Base-by-base conservation (phyloP, 2,797 vertebrate species). In the Danionella dracula region DNA sequence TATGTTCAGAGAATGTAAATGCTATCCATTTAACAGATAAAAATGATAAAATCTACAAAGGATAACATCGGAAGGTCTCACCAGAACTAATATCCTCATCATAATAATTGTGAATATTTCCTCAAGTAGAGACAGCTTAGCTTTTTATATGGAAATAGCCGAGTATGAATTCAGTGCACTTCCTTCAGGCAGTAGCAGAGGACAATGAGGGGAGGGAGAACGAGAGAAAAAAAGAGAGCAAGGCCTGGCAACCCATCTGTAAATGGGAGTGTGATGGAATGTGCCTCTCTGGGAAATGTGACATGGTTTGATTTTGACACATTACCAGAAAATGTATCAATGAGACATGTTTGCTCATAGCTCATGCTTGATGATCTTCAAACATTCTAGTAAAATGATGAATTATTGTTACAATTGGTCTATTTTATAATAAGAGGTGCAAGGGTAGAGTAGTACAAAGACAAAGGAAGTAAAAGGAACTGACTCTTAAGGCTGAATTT, bases 101-200 rank as follows among this genome's bases (percentile, higher is more conserved):
- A 85, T 79, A 79, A 78, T 88, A 79, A 81, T 76, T 83, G 82
- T 35, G 68, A 69, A 82, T 78, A 75, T 82, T 85, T 87, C 76
- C 11, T 81, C 76, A 76, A 79, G 73, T 76, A 75, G 71, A 76
- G 72, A 44, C 62, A 78, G 68, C 63, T 31, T 17, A 83, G 76
- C 78, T 86, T 76, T 82, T 84, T 59, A 86, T 82, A 84, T 67
- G 62, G 81, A 89, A 88, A 86, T 83, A 70, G 48, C 38, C 40
- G 51, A 74, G 72, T 78, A 69, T 67, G 59, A 70, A 78, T 66
- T 77, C 4, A 6, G 64, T 35, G 61, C 53, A 35, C 48, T 54
- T 60, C 68, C 45, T 29, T 16, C 60, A 73, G 49, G 56, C 61
- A 35, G 70, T 9, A 48, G 83, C 76, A 69, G 78, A 83, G 83